phyloP scores from a whole-genome alignment of 2,888 invertebrate genomes.

The Chironomus tentans region DNA sequence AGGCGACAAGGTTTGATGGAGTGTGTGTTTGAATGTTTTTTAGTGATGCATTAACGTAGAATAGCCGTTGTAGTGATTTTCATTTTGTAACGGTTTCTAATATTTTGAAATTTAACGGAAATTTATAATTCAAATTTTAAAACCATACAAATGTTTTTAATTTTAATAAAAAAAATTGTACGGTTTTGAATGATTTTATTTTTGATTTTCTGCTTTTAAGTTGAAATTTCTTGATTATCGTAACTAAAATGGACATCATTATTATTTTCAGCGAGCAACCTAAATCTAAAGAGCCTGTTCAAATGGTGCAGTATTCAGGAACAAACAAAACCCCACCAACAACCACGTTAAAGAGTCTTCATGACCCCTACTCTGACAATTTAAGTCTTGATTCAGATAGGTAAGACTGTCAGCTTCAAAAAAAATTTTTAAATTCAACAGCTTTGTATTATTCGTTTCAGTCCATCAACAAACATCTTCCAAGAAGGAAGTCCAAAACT shows the following conservation, averaged over 20 bases:
- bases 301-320: slow-evolving; percentile 54
- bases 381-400: slow-evolving; percentile 40
- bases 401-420: too few species aligned
- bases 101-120: not conserved
- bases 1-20: slow-evolving; percentile 25
- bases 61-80: not conserved
- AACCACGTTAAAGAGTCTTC: slow-evolving; percentile 51
- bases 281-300: slow-evolving; percentile 45
- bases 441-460: slow-evolving; percentile 34
- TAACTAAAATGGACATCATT: not conserved
- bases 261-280: slow-evolving; percentile 36
- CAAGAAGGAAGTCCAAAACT: slow-evolving; percentile 47
- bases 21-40: too few species aligned
- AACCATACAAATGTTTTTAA: slow-evolving; percentile 9
- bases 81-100: not conserved
- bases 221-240: too few species aligned
- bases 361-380: slow-evolving; percentile 43
- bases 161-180: slow-evolving; percentile 2
- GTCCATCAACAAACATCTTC: slow-evolving; percentile 49
- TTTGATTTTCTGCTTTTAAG: too few species aligned
- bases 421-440: too few species aligned
- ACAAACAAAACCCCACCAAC: slow-evolving; percentile 50
- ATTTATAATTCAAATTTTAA: not conserved
- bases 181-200: too few species aligned
- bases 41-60: not conserved